Evolutionary conservation across 2,113 vertebrate species (phyloP).

Genomic region (Syrrhaptes paradoxus): DNA sequence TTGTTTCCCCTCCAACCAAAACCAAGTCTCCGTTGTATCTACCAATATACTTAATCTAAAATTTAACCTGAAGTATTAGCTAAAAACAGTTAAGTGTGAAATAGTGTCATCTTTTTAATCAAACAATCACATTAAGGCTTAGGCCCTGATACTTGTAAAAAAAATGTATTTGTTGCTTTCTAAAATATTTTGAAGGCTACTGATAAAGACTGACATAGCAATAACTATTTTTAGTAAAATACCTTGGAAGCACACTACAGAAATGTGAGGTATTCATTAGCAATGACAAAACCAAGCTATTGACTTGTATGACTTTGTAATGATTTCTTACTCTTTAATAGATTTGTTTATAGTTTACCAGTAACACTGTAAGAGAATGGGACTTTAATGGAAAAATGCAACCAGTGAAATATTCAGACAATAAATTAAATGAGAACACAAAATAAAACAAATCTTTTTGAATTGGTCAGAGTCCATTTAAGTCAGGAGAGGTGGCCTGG

Average conservation of each 20-base stretch:
- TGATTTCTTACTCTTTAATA: neutral
- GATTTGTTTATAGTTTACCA: neutral
- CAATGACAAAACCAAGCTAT: neutral
- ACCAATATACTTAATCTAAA: neutral
- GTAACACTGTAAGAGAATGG: neutral
- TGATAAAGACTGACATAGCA: neutral
- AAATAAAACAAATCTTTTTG: neutral
- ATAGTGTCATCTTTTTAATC: neutral
- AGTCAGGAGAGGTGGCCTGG: neutral
- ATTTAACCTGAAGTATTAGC: neutral
- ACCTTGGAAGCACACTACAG: neutral
- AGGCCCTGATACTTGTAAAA: neutral
- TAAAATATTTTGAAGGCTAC: neutral
- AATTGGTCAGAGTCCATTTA: neutral
- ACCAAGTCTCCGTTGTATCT: neutral
- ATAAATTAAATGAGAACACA: neutral
- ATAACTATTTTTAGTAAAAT: neutral
- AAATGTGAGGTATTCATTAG: neutral
- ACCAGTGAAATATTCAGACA: neutral
- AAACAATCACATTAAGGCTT: neutral
- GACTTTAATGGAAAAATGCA: neutral
- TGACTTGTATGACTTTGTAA: neutral
- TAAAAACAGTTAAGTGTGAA: neutral
- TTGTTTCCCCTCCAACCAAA: neutral
- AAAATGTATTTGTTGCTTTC: neutral